Evolutionary conservation across 2,888 invertebrate genomes (phyloP).

Genomic region (Polymixis flavicincta): DNA sequence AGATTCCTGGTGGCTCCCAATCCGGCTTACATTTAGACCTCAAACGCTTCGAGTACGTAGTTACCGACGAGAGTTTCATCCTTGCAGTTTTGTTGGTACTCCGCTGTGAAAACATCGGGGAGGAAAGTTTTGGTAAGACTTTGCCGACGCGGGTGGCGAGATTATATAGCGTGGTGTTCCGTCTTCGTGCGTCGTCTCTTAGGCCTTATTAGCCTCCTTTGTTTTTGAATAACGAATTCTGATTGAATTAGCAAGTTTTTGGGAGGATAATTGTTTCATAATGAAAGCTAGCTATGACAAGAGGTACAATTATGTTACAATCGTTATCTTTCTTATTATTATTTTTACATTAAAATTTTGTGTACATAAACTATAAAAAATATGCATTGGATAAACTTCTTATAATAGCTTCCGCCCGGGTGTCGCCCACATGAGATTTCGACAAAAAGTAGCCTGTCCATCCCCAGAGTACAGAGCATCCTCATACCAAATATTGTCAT

Average conservation of each 20-base stretch:
- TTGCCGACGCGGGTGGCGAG: neutral
- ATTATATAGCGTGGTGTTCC: slow-evolving; percentile 11
- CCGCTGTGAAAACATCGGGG: slow-evolving; percentile 11
- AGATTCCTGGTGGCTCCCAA: slow-evolving; percentile 15
- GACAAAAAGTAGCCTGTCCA: too few species aligned
- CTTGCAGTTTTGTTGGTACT: slow-evolving; percentile 23
- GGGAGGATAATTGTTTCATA: neutral
- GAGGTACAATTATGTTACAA: neutral
- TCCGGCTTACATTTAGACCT: slow-evolving; percentile 42
- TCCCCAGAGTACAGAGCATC: too few species aligned
- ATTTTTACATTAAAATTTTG: too few species aligned
- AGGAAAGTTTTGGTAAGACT: slow-evolving; percentile 21
- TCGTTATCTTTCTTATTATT: too few species aligned
- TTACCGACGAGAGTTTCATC: slow-evolving; percentile 33
- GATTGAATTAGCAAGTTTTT: neutral
- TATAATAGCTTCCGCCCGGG: too few species aligned
- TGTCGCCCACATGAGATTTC: too few species aligned
- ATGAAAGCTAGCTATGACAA: neutral
- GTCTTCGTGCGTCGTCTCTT: slow-evolving; percentile 8
- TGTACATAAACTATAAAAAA: neutral
- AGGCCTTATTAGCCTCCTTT: slow-evolving; percentile 16
- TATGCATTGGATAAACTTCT: too few species aligned
- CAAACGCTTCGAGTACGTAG: slow-evolving; percentile 30
- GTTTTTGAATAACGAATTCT: slow-evolving; percentile 6
- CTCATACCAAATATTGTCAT: too few species aligned